Evolutionary conservation across 2,113 vertebrate genomes (phyloP).

Genomic region (Anas platyrhynchos): DNA sequence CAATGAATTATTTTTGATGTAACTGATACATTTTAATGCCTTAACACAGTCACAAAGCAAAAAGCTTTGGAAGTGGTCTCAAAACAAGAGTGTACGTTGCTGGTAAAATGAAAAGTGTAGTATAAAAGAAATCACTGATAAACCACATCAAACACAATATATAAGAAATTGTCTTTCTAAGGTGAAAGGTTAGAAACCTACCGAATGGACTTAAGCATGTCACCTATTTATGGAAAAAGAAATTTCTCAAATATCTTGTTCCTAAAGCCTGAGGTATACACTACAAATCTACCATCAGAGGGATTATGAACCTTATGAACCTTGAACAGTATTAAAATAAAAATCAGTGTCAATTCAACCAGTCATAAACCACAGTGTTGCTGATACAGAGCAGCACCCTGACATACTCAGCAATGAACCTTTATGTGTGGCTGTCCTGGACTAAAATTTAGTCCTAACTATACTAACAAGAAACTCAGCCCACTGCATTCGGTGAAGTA

Average conservation of each 20-base stretch:
- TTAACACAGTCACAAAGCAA: neutral
- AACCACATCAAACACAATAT: neutral
- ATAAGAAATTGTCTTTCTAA: neutral
- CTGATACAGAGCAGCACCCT: accelerated
- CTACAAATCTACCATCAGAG: neutral
- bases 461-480: neutral
- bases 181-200: neutral
- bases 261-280: neutral
- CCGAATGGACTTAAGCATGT: neutral
- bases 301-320: neutral
- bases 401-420: neutral
- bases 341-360: neutral
- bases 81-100: neutral
- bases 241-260: neutral
- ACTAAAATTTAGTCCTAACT: neutral
- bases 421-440: neutral
- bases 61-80: neutral
- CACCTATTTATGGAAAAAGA: neutral
- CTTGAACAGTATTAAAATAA: neutral
- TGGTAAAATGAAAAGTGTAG: neutral
- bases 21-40: neutral
- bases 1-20: neutral
- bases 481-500: neutral
- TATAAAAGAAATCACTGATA: neutral
- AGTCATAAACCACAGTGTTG: accelerated